Base-by-base conservation (phyloP, 2,888 invertebrate genomes). In the Apodemia zela region DNA sequence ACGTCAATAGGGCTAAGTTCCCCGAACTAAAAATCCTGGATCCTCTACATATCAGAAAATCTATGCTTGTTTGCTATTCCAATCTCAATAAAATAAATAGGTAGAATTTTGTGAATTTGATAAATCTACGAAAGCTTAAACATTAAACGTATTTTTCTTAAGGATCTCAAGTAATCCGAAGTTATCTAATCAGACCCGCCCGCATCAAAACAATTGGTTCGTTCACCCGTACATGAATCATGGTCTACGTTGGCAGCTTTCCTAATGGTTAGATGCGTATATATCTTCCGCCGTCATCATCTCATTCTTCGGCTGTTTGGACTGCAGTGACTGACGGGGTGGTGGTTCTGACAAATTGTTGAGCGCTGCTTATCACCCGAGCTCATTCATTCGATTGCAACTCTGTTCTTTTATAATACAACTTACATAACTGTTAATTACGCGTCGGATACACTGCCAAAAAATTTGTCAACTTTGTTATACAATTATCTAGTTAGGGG, bases 131-230 rank as follows among this genome's bases (percentile, higher is more conserved):
- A n/a, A 17, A 15, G 45, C 45, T 45, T 8, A 33, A 42, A n/a
- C 17, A 45, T 45, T 45, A 45, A n/a, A n/a, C 1, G 45, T 58
- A 61, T 59, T 64, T 65, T 63, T 59, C 66, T 59, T 63, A 61
- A 66, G 64, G 68, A 66, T 64, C 66, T 63, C 62, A 67, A 66
- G 66, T 61, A 63, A 59, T 68, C 66, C 66, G 67, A 67, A 69
- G 80, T 81, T 80, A 81, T 81, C 79, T 79, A 81, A 80, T 81
- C 80, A 76, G 81, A 84, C 78, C 76, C 80, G 76, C 86, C 86
- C 87, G 87, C 88, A 87, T 88, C 87, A 89, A 87, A 89, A 89
- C 89, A 88, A 89, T 89, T 88, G 89, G 83, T 77, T 79, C 78
- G 76, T 81, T 89, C 86, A 87, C 87, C 78, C 86, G 82, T 82